Percentiles rank a stretch among this genome's conserved stretches.
Evolutionary conservation across 2,888 invertebrate genomes (phyloP).

Genomic region (Nephrotoma guestfalica): DNA sequence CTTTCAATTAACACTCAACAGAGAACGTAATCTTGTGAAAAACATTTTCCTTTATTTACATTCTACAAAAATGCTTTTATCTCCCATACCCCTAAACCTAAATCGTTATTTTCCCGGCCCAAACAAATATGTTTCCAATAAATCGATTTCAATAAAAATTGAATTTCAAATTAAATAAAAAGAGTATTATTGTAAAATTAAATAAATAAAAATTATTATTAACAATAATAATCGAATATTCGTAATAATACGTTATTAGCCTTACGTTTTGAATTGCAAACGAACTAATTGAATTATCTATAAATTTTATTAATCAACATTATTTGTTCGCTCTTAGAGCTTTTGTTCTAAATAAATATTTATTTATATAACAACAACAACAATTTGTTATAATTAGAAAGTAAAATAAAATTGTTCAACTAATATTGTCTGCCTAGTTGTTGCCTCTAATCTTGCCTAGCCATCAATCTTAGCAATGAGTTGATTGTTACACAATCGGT

Average conservation of each 20-base stretch:
- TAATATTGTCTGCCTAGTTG: no score
- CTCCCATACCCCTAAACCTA: background rate
- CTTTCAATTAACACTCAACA: background rate
- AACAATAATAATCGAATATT: background rate
- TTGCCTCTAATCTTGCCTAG: no score
- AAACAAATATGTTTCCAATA: background rate
- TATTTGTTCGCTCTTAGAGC: background rate
- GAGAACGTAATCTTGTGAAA: background rate
- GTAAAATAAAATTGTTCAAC: no score
- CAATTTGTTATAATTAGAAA: no score
- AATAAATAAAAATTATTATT: background rate
- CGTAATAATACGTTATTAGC: background rate
- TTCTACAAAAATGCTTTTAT: background rate
- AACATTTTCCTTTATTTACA: background rate
- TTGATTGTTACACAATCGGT: no score
- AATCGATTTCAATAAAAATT: background rate
- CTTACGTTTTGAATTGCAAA: background rate
- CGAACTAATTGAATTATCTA: background rate
- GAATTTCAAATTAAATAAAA: background rate
- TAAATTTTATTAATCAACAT: background rate
- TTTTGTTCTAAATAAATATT: background rate
- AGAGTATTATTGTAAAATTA: background rate
- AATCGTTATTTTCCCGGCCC: no score
- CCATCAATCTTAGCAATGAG: no score
- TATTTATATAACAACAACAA: background rate